Evolutionary conservation across 1,140 invertebrate species (phyloP).

Genomic region (Achatina immaculata): DNA sequence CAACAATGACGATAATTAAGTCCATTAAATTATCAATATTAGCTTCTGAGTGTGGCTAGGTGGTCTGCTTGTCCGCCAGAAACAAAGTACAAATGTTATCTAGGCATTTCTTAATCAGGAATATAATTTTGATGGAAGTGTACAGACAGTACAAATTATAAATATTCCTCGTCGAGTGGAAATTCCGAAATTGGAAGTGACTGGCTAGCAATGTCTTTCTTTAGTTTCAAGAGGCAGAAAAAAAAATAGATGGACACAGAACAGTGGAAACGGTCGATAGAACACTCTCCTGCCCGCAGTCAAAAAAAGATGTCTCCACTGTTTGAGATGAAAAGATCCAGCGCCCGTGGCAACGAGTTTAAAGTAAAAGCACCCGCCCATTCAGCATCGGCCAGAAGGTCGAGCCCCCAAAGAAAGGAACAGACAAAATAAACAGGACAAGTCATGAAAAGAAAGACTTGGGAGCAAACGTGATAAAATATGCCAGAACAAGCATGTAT

Average conservation of each 20-base stretch:
- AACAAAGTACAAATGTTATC: background rate
- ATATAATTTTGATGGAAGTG: background rate
- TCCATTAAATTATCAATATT: conserved; percentile 17
- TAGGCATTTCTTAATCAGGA: background rate
- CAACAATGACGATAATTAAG: background rate
- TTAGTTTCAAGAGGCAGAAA: background rate
- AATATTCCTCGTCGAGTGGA: background rate
- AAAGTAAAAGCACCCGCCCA: background rate
- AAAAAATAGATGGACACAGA: background rate
- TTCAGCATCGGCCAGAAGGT: too few relatives aligned
- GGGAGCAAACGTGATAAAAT: background rate
- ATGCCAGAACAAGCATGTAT: background rate
- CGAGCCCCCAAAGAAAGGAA: too few relatives aligned
- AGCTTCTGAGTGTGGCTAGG: background rate
- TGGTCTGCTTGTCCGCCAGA: background rate
- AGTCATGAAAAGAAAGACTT: background rate
- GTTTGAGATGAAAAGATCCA: background rate
- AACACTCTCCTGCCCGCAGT: background rate
- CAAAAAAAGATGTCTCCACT: background rate
- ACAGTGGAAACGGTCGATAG: background rate
- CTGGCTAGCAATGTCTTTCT: background rate
- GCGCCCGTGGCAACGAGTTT: background rate
- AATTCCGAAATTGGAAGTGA: background rate
- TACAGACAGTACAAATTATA: background rate
- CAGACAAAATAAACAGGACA: background rate